A percentile compares a stretch with the other conserved stretches of the same genome.
phyloP scores from a whole-genome alignment of 2,113 vertebrate species.

The Gadus chalcogrammus region DNA sequence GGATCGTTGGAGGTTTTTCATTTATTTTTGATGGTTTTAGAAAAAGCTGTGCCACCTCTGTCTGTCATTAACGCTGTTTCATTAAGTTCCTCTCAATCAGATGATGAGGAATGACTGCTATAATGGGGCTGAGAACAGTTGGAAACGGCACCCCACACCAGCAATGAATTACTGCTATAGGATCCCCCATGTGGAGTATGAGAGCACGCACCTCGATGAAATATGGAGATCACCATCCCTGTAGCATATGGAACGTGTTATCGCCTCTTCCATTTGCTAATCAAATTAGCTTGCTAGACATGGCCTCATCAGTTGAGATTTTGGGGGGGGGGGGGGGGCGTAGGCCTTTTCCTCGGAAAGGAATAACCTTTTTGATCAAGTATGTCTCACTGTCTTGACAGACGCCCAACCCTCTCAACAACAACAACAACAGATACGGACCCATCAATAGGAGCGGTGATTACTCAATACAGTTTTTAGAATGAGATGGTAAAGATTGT shows the following conservation, averaged over 20 bases:
- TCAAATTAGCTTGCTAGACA: slow-evolving; percentile 20
- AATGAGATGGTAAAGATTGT: too few species aligned
- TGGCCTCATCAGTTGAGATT: slow-evolving; percentile 21
- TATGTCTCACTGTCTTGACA: not conserved
- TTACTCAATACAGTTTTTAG: too few species aligned
- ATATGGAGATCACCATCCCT: slow-evolving; percentile 23
- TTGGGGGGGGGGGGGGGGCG: not conserved
- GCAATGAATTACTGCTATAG: not conserved
- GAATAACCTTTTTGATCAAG: slow-evolving; percentile 14
- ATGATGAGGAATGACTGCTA: not conserved
- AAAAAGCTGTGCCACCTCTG: not conserved
- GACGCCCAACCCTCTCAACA: too few species aligned
- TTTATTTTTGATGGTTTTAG: not conserved
- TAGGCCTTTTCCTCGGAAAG: slow-evolving; percentile 13
- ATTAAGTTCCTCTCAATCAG: not conserved
- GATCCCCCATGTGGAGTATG: not conserved
- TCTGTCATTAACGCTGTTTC: not conserved
- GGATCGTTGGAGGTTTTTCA: not conserved
- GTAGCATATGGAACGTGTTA: slow-evolving; percentile 39
- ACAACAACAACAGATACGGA: too few species aligned
- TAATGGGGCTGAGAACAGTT: not conserved
- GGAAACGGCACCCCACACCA: not conserved
- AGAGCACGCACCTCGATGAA: not conserved
- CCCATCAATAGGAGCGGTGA: too few species aligned
- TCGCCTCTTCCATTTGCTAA: slow-evolving; percentile 22